Conservation (phyloP, 2,888 invertebrate genomes). For the Lepidochrysops patricia region DNA sequence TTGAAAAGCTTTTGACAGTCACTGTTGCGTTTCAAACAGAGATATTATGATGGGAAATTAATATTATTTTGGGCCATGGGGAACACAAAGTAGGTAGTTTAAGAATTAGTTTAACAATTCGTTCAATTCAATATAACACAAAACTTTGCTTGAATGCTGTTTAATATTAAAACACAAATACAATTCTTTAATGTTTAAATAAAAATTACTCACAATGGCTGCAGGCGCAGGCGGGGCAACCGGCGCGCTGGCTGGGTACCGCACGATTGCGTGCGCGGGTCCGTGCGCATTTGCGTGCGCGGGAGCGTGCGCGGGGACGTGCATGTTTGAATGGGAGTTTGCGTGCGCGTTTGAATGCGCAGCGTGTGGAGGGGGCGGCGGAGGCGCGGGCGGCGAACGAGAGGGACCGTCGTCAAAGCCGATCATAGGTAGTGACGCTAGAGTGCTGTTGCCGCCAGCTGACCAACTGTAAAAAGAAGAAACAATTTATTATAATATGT, state of each 20-base stretch:
- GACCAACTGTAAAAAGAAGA: conserved; percentile 67
- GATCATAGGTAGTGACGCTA: conserved; percentile 85
- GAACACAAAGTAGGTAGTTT: no score
- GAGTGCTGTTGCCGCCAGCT: conserved; percentile 78
- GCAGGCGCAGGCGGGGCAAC: conserved; percentile 13
- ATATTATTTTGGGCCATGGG: no score
- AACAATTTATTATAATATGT: no score
- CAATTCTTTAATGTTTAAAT: no score
- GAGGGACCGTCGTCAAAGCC: conserved; percentile 71
- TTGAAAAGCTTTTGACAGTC: no score
- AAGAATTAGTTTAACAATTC: no score
- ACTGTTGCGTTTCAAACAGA: no score
- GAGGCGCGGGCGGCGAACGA: conserved; percentile 25
- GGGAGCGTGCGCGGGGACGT: conserved; percentile 18
- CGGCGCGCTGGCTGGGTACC: conserved; percentile 9
- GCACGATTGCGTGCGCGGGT: conserved; percentile 8
- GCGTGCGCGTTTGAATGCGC: conserved; percentile 18
- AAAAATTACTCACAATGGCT: not conserved
- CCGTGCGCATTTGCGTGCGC: conserved; percentile 17
- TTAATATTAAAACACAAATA: no score
- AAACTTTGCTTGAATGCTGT: no score
- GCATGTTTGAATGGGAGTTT: conserved; percentile 20
- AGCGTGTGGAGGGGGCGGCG: conserved; percentile 21
- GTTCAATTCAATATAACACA: no score
- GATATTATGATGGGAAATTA: no score